Evolutionary conservation across 2,888 invertebrate species (phyloP).

Genomic region (Priocnemis perturbator): DNA sequence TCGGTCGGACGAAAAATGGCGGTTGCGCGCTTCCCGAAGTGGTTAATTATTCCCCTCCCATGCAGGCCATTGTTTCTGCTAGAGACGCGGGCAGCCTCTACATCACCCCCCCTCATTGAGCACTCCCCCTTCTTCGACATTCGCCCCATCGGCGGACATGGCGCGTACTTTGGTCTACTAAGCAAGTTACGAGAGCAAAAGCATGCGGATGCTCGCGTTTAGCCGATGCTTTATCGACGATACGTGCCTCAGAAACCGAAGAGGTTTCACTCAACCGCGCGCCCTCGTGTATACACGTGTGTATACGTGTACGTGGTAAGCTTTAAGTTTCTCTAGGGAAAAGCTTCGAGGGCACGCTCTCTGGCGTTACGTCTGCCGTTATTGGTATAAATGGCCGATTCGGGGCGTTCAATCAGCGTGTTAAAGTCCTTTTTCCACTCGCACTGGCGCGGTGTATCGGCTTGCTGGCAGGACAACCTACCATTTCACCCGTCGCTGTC

Average conservation of each 20-base stretch:
- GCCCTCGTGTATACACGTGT: too few relatives aligned
- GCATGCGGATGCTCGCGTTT: slow-evolving; percentile 17
- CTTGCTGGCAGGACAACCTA: neutral
- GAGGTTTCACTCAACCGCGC: neutral
- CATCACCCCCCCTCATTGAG: neutral
- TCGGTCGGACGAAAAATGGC: slow-evolving; percentile 23
- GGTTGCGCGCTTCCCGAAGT: neutral
- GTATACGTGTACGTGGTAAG: too few relatives aligned
- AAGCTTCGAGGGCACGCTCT: too few relatives aligned
- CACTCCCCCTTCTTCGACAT: neutral
- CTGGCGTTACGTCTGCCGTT: too few relatives aligned
- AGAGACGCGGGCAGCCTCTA: neutral
- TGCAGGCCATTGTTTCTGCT: neutral
- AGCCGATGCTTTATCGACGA: slow-evolving; percentile 20
- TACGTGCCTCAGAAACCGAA: slow-evolving; percentile 11
- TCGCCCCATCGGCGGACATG: too few relatives aligned
- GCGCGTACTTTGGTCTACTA: too few relatives aligned
- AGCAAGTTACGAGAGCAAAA: slow-evolving; percentile 11
- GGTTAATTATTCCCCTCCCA: slow-evolving; percentile 30
- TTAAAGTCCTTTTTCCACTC: too few relatives aligned
- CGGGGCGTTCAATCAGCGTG: too few relatives aligned
- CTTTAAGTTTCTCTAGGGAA: too few relatives aligned
- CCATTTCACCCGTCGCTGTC: too few relatives aligned
- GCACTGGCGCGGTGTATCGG: too few relatives aligned
- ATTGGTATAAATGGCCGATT: too few relatives aligned